Percentiles rank a stretch among this genome's conserved stretches.
phyloP scores from a whole-genome alignment of 2,888 invertebrate genomes.

The Muschampia plurimacula region DNA sequence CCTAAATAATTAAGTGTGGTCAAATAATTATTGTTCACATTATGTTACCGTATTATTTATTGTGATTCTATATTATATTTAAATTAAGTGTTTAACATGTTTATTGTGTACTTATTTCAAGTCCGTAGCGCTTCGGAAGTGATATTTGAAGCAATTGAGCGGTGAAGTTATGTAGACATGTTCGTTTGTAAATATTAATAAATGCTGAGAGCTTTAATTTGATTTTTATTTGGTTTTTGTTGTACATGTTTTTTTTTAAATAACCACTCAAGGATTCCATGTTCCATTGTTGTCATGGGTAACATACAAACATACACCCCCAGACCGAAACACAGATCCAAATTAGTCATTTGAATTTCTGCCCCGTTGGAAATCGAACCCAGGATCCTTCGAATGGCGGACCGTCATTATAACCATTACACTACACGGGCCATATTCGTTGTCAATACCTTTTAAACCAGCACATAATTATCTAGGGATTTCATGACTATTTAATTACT shows the following conservation, averaged over 20 bases:
- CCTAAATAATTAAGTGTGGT: not conserved
- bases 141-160: slow-evolving; percentile 38
- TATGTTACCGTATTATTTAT: slow-evolving; percentile 70
- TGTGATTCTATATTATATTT: slow-evolving; percentile 43
- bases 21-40: slow-evolving; percentile 22
- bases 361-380: no score
- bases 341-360: no score
- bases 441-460: no score
- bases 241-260: not conserved
- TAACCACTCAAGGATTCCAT: not conserved
- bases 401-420: no score
- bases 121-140: slow-evolving; percentile 44
- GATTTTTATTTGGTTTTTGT: slow-evolving; percentile 23
- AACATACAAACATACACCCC: no score
- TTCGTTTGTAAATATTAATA: slow-evolving; percentile 40
- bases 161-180: slow-evolving; percentile 28
- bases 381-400: no score
- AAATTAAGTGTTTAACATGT: slow-evolving; percentile 51
- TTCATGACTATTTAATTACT: no score
- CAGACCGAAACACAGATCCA: no score
- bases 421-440: no score
- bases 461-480: no score
- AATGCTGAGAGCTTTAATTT: slow-evolving; percentile 41
- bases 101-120: slow-evolving; percentile 45
- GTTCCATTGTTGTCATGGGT: no score